These are phyloP conservation scores for Tretioscincus oriximinensis DNA, from an alignment of 2,113 vertebrate genomes.

Conservation along the genomic window DNA sequence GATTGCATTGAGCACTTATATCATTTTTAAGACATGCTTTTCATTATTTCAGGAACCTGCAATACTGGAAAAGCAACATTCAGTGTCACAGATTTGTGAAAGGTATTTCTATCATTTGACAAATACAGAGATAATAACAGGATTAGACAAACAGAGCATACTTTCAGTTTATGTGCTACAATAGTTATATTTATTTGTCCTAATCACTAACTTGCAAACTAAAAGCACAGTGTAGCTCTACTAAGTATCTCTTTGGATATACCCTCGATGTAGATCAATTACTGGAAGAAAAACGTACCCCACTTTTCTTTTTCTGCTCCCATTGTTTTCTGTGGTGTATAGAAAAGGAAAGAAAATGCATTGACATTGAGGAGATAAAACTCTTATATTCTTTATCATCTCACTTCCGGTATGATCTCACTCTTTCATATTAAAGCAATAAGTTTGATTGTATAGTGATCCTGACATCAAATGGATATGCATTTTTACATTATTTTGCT, in stretches of 20 bases:
- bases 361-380: too few relatives aligned
- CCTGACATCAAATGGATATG: background rate
- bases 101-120: constrained; percentile 75
- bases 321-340: background rate
- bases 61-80: constrained; percentile 78
- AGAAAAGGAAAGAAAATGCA: background rate
- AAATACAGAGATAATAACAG: background rate
- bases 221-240: too few relatives aligned
- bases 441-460: background rate
- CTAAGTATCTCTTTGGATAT: background rate
- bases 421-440: background rate
- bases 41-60: constrained; percentile 76
- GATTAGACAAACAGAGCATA: too few relatives aligned
- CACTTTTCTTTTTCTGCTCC: too few relatives aligned
- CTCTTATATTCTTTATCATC: too few relatives aligned
- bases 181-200: background rate
- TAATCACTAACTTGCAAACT: background rate
- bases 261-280: background rate
- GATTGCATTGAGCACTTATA: background rate
- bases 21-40: background rate
- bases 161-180: background rate
- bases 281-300: background rate
- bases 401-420: background rate
- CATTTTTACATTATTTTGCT: background rate
- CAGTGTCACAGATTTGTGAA: constrained; percentile 81